Evolutionary conservation across 2,797 vertebrate genomes (phyloP).

Genomic region (Lagocephalus sceleratus): DNA sequence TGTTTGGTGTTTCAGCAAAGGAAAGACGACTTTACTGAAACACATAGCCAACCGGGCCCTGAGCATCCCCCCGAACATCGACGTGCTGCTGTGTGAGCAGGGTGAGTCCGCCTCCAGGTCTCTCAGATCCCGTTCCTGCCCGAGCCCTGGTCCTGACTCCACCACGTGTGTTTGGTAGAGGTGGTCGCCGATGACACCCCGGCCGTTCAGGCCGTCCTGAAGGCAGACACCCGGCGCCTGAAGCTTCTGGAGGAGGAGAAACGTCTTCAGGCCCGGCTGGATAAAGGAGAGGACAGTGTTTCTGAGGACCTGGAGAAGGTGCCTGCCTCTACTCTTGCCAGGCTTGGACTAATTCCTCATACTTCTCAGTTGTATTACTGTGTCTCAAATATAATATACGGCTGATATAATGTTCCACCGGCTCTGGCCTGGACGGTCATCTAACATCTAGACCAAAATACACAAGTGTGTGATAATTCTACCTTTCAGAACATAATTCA

Average conservation of each 20-base stretch:
- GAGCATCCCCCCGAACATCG: conserved; percentile 92
- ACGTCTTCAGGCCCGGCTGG: conserved; percentile 79
- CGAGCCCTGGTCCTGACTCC: background rate
- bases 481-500: background rate
- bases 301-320: conserved; percentile 85
- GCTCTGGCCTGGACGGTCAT: too few species aligned
- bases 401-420: too few species aligned
- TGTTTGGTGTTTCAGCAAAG: conserved; percentile 76
- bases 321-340: background rate
- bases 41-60: conserved; percentile 90
- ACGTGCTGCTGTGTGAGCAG: conserved; percentile 91
- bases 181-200: conserved; percentile 89
- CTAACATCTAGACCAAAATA: too few species aligned
- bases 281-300: conserved; percentile 85
- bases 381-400: too few species aligned
- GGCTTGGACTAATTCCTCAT: background rate
- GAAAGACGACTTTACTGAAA: conserved; percentile 92
- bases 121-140: background rate
- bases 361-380: too few species aligned
- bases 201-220: conserved; percentile 87
- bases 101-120: conserved; percentile 62
- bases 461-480: too few species aligned
- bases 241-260: conserved; percentile 86
- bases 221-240: conserved; percentile 85
- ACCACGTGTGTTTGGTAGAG: conserved; percentile 66